These are phyloP conservation scores for Ptychadena robeensis DNA, from an alignment of 2,797 vertebrate species.

Conservation along the genomic window DNA sequence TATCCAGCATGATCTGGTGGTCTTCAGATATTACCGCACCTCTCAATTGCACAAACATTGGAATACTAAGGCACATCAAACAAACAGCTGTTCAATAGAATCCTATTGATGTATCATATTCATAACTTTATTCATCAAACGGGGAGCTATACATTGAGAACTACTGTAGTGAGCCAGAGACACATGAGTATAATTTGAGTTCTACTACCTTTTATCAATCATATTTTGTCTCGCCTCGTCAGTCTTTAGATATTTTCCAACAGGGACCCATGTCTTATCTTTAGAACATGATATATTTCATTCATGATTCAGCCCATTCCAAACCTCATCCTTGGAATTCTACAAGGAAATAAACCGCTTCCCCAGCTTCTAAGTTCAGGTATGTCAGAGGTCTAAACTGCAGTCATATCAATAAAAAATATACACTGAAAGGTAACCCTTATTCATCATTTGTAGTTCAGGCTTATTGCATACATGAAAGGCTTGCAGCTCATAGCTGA, in stretches of 20 bases:
- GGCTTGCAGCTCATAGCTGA: constrained; percentile 16
- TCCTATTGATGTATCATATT: neutral
- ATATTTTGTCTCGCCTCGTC: neutral
- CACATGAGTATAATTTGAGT: neutral
- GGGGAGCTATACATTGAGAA: neutral
- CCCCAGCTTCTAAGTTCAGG: constrained; percentile 22
- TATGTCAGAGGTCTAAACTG: constrained; percentile 32
- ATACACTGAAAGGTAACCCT: constrained; percentile 23
- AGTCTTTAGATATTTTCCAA: constrained; percentile 24
- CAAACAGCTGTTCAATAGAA: neutral
- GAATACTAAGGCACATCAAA: neutral
- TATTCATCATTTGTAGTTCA: constrained; percentile 17
- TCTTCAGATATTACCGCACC: no score
- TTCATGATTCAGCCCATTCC: constrained; percentile 12
- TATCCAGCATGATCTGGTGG: no score
- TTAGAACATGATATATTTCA: constrained; percentile 20
- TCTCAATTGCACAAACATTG: no score
- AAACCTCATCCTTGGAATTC: constrained; percentile 11
- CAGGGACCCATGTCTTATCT: constrained; percentile 14
- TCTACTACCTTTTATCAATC: neutral
- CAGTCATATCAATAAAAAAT: constrained; percentile 36
- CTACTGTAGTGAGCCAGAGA: neutral
- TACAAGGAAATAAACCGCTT: constrained; percentile 45
- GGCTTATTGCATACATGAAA: constrained; percentile 33
- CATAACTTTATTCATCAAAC: neutral